Evolutionary conservation across 2,888 invertebrate species (phyloP), one percentile per base, ranked within the genome.

Genomic region (Ectemnius lituratus): DNA sequence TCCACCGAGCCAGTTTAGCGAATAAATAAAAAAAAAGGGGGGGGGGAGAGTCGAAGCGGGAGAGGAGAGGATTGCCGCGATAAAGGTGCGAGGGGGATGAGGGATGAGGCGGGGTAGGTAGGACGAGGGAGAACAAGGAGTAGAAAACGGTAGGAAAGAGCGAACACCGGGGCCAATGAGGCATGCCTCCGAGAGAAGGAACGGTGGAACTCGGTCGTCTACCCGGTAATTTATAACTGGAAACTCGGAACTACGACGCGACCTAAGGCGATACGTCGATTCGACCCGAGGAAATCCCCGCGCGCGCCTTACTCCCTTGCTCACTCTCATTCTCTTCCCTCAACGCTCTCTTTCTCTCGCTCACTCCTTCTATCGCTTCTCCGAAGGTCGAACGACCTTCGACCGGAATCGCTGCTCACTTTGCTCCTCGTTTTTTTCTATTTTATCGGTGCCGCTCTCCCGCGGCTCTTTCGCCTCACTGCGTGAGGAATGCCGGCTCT

Each of bases 181-280:
- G 6, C 20, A 62, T 62, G 72, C 23, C 23, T 23, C 2, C 23
- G 2, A 23, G 23, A 23, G 73, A 77, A 81, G 75, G 75, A 75
- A 75, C 76, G 81, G 60, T 73, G 75, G 84, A 83, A 84, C 82
- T 83, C 83, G 84, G 83, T 84, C 83, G 84, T 82, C 84, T 82
- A 82, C 84, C 84, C 77, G 75, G 83, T 83, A 84, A 84, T 84
- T 84, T 84, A 84, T 84, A 84, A 84, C 84, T 83, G 81, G 79
- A 83, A 84, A 84, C 84, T 84, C 77, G 83, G 84, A 84, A 83
- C 83, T 83, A 73, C 83, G 77, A 73, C 83, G 76, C 84, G 83
- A 82, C 83, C 82, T 84, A 82, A 84, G 84, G 82, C 84, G 84
- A 84, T 82, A 84, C 77, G 82, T 83, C 83, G 84, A 84, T 84